phyloP scores from a whole-genome alignment of 2,888 invertebrate species.

The Petrophora chlorosata region DNA sequence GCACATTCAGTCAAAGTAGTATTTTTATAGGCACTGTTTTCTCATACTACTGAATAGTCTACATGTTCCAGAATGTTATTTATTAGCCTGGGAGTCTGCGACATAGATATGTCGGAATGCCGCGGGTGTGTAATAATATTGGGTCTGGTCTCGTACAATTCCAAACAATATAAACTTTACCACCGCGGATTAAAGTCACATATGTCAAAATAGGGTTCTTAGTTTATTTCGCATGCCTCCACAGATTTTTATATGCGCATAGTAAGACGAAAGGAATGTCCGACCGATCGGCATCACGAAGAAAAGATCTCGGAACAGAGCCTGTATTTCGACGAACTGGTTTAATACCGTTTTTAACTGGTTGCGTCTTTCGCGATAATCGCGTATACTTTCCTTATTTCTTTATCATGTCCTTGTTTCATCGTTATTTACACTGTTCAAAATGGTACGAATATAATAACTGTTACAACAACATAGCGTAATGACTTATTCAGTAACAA shows the following conservation, averaged over 20 bases:
- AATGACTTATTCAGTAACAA: too few relatives aligned
- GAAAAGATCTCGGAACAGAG: constrained; percentile 30
- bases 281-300: constrained; percentile 30
- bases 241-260: constrained; percentile 28
- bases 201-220: constrained; percentile 13
- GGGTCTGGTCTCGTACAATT: neutral
- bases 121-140: neutral
- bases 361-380: constrained; percentile 4
- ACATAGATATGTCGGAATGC: neutral
- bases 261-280: constrained; percentile 39
- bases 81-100: too few relatives aligned
- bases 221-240: constrained; percentile 28
- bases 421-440: too few relatives aligned
- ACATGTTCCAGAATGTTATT: too few relatives aligned
- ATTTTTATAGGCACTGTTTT: too few relatives aligned
- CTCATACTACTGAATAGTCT: too few relatives aligned
- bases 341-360: constrained; percentile 32
- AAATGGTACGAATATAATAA: too few relatives aligned
- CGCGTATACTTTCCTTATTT: neutral
- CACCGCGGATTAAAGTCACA: constrained; percentile 5
- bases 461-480: too few relatives aligned
- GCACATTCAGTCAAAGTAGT: too few relatives aligned
- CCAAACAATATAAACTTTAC: neutral
- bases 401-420: neutral
- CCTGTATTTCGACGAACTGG: constrained; percentile 27